phyloP scores from a whole-genome alignment of 2,888 invertebrate genomes.

The Ferrisia virgata region DNA sequence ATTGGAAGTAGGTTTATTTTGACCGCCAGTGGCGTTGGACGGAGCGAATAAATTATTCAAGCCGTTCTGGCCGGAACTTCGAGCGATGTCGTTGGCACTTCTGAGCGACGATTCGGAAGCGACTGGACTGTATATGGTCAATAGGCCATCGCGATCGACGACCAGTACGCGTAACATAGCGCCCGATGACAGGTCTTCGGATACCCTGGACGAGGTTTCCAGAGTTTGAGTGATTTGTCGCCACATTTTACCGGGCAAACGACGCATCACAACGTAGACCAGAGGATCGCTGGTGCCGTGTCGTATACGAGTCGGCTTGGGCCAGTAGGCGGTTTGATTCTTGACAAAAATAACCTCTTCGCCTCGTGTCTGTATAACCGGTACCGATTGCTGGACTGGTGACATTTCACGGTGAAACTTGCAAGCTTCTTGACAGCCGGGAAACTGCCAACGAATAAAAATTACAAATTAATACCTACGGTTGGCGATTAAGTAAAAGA shows the following conservation, averaged over 20 bases:
- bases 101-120: slow-evolving; percentile 49
- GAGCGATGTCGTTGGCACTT: slow-evolving; percentile 35
- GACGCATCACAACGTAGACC: slow-evolving; percentile 69
- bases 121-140: slow-evolving; percentile 67
- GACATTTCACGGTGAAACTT: slow-evolving; percentile 64
- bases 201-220: slow-evolving; percentile 63
- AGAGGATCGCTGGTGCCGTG: slow-evolving; percentile 53
- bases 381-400: slow-evolving; percentile 63
- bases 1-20: not conserved
- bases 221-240: slow-evolving; percentile 59
- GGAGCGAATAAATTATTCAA: slow-evolving; percentile 34
- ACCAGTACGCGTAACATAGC: slow-evolving; percentile 66
- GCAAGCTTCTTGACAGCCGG: slow-evolving; percentile 70
- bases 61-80: slow-evolving; percentile 27
- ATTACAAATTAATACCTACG: slow-evolving; percentile 8
- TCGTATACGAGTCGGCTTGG: slow-evolving; percentile 57
- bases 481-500: no score
- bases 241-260: slow-evolving; percentile 53
- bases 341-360: slow-evolving; percentile 65
- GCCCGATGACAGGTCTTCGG: slow-evolving; percentile 62
- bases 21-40: not conserved
- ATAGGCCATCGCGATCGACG: slow-evolving; percentile 67
- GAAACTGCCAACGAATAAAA: slow-evolving; percentile 58
- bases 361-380: slow-evolving; percentile 68
- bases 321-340: slow-evolving; percentile 65